A percentile compares a stretch with the other conserved stretches of the same genome.
phyloP scores from a whole-genome alignment of 2,797 vertebrate species.

The Tapirus indicus region DNA sequence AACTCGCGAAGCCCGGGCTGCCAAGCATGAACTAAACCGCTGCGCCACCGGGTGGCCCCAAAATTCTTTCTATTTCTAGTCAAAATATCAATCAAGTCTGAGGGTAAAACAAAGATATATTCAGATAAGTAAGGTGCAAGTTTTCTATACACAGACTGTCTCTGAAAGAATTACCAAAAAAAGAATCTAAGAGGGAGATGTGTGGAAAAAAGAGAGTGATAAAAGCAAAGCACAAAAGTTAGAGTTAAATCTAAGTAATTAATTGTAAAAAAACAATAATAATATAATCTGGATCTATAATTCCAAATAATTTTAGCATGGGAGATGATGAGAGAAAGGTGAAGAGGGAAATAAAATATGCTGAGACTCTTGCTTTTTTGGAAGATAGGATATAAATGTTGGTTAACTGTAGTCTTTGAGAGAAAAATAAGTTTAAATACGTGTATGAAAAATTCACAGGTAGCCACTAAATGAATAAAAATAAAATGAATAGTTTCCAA shows the following conservation, averaged over 20 bases:
- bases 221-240: background rate
- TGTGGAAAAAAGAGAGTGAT: background rate
- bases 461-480: background rate
- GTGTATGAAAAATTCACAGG: background rate
- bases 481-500: background rate
- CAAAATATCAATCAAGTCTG: background rate
- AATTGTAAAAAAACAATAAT: background rate
- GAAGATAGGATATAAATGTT: background rate
- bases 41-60: too few species aligned
- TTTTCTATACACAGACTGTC: background rate
- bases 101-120: conserved; percentile 12
- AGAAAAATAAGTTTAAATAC: background rate
- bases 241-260: background rate
- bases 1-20: too few species aligned
- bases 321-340: background rate
- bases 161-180: background rate
- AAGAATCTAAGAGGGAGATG: background rate
- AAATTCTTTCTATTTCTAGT: background rate
- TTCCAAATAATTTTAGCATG: background rate
- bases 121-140: background rate
- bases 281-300: background rate
- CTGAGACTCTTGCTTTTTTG: background rate
- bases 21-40: too few species aligned
- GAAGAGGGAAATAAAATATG: background rate
- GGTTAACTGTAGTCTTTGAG: background rate